Conservation (phyloP, 2,797 vertebrate genomes). For the Diplodus sargus region DNA sequence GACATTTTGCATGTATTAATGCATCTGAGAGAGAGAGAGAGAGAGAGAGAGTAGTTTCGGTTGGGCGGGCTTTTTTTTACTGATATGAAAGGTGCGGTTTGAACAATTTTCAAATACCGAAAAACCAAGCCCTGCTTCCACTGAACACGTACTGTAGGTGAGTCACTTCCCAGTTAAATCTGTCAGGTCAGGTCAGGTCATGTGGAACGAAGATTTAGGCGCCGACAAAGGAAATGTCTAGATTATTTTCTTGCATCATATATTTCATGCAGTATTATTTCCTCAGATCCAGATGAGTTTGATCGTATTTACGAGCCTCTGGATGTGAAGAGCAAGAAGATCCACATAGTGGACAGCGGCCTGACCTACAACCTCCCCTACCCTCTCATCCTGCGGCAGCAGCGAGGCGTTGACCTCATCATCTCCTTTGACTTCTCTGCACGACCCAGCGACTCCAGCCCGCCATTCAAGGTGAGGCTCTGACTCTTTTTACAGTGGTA, state of each 20-base stretch:
- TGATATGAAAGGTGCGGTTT: slow-evolving; percentile 7
- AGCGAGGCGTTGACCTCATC: slow-evolving; percentile 93
- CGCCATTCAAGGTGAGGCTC: slow-evolving; percentile 93
- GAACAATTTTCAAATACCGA: background rate
- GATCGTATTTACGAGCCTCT: slow-evolving; percentile 96
- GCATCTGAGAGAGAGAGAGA: no score
- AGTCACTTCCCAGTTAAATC: background rate
- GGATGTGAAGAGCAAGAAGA: slow-evolving; percentile 99
- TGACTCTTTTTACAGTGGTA: background rate
- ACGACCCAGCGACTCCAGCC: slow-evolving; percentile 95
- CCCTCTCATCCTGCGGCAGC: slow-evolving; percentile 93
- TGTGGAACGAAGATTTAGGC: background rate
- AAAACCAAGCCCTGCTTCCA: background rate
- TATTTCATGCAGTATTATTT: background rate
- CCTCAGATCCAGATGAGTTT: slow-evolving; percentile 95
- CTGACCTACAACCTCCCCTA: slow-evolving; percentile 97
- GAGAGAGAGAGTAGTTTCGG: no score
- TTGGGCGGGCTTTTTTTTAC: background rate
- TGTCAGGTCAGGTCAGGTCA: background rate
- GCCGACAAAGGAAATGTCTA: background rate
- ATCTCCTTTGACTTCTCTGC: slow-evolving; percentile 99
- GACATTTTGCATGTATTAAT: no score
- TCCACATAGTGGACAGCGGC: slow-evolving; percentile 97
- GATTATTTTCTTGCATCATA: background rate
- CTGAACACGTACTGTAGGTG: background rate